Base-by-base conservation (phyloP, 2,113 vertebrate genomes). In the Zingel zingel region DNA sequence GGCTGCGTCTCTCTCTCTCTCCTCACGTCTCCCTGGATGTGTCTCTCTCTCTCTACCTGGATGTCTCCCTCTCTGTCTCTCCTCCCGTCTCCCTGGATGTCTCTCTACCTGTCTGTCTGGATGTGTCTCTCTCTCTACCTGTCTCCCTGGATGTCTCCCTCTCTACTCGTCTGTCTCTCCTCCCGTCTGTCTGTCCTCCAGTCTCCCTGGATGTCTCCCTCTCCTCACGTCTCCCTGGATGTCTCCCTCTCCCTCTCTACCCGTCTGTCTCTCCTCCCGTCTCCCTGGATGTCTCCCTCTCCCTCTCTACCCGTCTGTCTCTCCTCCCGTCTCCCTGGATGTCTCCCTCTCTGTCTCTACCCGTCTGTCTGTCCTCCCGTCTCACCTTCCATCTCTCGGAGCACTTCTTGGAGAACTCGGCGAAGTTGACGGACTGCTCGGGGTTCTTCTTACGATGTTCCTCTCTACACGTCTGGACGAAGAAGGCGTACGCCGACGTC, bases 401-500 rank as follows among this genome's bases (percentile, higher is more conserved):
- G 77, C 97, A 99, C 25, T 97, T 97, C 96, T 98, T 98, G 87
- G 98, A 99, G 94, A 99, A 99, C 90, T 98, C 97, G 0, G 97
- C 93, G 39, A 99, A 99, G 94, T 99, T 98, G 77, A 99, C 97
- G 0, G 96, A 96, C 12, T 97, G 96, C 73, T 97, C 97, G 0
- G 97, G 98, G 86, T 96, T 96, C 11, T 98, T 98, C 93, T 97
- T 97, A 72, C 98, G 97, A 91, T 99, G 98, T 74, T 99, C 98
- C 47, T 99, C 97, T 8, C 97, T 92, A 92, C 97, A 98, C 1
- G 97, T 98, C 90, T 99, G 97, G 76, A 99, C 97, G 78, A 99
- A 99, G 94, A 97, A 99, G 3, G 98, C 98, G 30, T 99, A 99
- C 6, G 98, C 97, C 27, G 98, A 98, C 93, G 98, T 99, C 90